phyloP scores from a whole-genome alignment of 1,140 invertebrate species.

The Eciton burchellii region DNA sequence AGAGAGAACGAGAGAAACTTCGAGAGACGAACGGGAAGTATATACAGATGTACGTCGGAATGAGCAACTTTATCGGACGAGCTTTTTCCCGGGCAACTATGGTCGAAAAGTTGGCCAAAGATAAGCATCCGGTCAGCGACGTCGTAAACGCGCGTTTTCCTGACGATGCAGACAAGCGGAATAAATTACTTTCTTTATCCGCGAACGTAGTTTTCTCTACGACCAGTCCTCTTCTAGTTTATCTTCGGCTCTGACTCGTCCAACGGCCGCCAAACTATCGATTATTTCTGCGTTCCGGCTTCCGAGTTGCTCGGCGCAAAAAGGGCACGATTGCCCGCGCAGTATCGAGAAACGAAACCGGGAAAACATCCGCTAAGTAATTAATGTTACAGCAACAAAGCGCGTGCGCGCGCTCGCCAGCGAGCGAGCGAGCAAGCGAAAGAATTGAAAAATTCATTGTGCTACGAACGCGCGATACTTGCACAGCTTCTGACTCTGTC shows the following conservation, averaged over 20 bases:
- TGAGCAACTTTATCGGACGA: not conserved
- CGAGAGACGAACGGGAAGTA: not conserved
- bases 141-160: conserved; percentile 31
- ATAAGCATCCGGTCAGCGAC: conserved; percentile 41
- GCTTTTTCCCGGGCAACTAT: conserved; percentile 12
- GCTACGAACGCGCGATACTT: conserved; percentile 6
- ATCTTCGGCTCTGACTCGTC: conserved; percentile 45
- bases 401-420: too few relatives aligned
- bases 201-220: conserved; percentile 21
- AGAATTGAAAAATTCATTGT: conserved; percentile 26
- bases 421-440: too few relatives aligned
- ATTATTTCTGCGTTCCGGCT: conserved; percentile 46
- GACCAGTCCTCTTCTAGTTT: conserved; percentile 47
- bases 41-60: not conserved
- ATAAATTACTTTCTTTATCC: conserved; percentile 63
- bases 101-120: conserved; percentile 56
- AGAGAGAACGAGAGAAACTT: not conserved
- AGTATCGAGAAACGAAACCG: conserved; percentile 41
- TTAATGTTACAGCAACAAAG: conserved; percentile 49
- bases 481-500: not conserved
- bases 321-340: conserved; percentile 3
- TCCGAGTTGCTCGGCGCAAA: conserved; percentile 13
- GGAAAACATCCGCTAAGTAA: conserved; percentile 47
- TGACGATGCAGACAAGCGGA: conserved; percentile 49
- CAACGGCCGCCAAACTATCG: conserved; percentile 33